Evolutionary conservation across 2,113 vertebrate genomes (phyloP), one percentile per base, ranked within the genome.

Genomic region (Caloenas nicobarica): DNA sequence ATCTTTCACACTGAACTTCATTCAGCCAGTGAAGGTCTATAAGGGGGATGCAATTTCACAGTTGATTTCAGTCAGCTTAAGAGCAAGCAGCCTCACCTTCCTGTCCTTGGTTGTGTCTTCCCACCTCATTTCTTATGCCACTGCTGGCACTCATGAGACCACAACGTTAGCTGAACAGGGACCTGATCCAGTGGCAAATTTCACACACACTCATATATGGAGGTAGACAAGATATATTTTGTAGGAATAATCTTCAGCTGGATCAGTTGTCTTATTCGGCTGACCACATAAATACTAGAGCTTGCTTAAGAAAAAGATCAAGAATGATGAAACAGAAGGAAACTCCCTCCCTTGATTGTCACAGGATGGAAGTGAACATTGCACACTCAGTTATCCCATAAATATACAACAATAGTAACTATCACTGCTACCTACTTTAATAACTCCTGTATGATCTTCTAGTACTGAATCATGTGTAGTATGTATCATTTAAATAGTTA

Each of bases 11-110:
- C 1, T 82, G 61, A 89, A 88, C 51, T 79, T 89, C 42, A 57
- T 60, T 89, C 33, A 77, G 33, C 16, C 60, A 79, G 29, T 80
- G 42, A 51, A 94, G 69, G 40, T 71, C 53, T 88, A 22, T 72
- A 44, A 89, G 53, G 33, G 38, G 13, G 16, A 81, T 91, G 33
- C 26, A 94, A 79, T 81, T 94, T 88, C 81, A 91, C 48, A 69
- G 78, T 21, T 94, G 78, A 68, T 87, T 96, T 91, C 89, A 91
- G 26, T 38, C 48, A 93, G 26, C 5, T 85, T 91, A 89, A 76
- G 29, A 87, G 48, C 23, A 89, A 72, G 53, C 33, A 82, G 29
- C 60, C 25, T 89, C 50, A 88, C 33, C n/a, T 89, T 89, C 38
- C 48, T 91, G 42, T 66, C 42, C 26, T 82, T 88, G 38, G 29